These are phyloP conservation scores for Neodiprion lecontei DNA, from an alignment of 1,140 invertebrate species.

Conservation along the genomic window DNA sequence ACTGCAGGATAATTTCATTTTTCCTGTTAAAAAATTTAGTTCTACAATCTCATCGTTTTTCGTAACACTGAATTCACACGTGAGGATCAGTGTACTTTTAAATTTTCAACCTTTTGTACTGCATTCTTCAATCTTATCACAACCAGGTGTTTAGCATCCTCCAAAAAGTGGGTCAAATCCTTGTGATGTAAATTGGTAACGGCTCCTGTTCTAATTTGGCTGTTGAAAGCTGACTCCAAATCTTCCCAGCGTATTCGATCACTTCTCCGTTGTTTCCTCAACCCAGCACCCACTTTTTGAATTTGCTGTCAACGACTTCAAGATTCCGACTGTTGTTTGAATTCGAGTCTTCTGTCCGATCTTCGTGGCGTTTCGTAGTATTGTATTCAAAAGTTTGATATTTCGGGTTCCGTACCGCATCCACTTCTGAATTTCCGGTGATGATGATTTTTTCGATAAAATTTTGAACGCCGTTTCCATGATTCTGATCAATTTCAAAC, in stretches of 20 bases:
- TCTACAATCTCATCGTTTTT: slow-evolving; percentile 23
- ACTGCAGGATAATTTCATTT: slow-evolving; percentile 7
- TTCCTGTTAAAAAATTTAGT: slow-evolving; percentile 32
- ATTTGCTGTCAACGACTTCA: background rate
- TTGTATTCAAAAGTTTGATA: background rate
- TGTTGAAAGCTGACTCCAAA: slow-evolving; percentile 22
- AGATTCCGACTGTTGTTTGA: background rate
- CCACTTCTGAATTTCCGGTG: no score
- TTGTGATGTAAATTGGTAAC: slow-evolving; percentile 30
- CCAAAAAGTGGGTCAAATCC: slow-evolving; percentile 27
- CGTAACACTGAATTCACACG: slow-evolving; percentile 25
- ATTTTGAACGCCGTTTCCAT: no score
- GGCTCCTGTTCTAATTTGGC: slow-evolving; percentile 25
- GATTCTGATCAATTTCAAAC: no score
- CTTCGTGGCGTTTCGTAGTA: background rate
- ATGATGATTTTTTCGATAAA: no score
- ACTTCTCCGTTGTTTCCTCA: slow-evolving; percentile 10
- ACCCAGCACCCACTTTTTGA: background rate
- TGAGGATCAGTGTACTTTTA: slow-evolving; percentile 27
- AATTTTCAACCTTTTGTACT: slow-evolving; percentile 20
- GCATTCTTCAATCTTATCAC: slow-evolving; percentile 24
- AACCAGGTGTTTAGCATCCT: slow-evolving; percentile 27
- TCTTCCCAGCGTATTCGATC: slow-evolving; percentile 28
- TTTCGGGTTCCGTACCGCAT: background rate
- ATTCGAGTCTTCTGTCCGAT: background rate